Conservation (phyloP, 2,888 invertebrate species). For the Griposia aprilina region DNA sequence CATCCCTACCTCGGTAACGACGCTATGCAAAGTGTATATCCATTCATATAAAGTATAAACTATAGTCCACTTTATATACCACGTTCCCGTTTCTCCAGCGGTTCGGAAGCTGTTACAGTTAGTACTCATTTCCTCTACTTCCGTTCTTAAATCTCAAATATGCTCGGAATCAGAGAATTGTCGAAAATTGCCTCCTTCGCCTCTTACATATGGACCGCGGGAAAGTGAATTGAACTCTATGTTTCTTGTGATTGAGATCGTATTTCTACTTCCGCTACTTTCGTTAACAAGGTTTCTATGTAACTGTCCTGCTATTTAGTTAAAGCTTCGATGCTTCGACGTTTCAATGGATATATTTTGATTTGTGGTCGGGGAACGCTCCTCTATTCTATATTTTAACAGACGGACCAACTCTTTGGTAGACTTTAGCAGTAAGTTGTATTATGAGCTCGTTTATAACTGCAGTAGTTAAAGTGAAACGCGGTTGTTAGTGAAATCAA, state of each 20-base stretch:
- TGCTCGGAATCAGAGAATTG: conserved; percentile 72
- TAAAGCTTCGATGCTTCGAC: conserved; percentile 75
- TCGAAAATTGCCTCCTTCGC: conserved; percentile 64
- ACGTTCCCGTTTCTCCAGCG: conserved; percentile 13
- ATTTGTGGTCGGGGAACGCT: conserved; percentile 66
- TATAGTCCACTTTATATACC: conserved; percentile 19
- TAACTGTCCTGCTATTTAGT: conserved; percentile 69
- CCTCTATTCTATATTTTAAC: conserved; percentile 77
- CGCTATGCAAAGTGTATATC: conserved; percentile 7
- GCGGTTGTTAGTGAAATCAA: conserved; percentile 51
- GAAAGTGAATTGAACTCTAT: conserved; percentile 69
- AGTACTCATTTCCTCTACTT: conserved; percentile 56
- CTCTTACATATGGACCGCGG: conserved; percentile 40
- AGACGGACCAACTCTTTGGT: conserved; percentile 87
- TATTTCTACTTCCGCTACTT: conserved; percentile 64
- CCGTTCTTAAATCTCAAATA: conserved; percentile 55
- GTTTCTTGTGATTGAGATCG: conserved; percentile 68
- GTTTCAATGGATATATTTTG: conserved; percentile 72
- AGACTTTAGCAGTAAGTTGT: conserved; percentile 84
- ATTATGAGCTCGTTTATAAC: conserved; percentile 73
- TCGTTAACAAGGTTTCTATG: conserved; percentile 63
- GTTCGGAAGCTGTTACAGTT: conserved; percentile 38
- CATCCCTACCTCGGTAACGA: conserved; percentile 5
- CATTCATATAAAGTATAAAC: not conserved
- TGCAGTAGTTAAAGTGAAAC: conserved; percentile 66